Base-by-base conservation (phyloP, 1,140 invertebrate genomes). In the Anadara kagoshimensis region DNA sequence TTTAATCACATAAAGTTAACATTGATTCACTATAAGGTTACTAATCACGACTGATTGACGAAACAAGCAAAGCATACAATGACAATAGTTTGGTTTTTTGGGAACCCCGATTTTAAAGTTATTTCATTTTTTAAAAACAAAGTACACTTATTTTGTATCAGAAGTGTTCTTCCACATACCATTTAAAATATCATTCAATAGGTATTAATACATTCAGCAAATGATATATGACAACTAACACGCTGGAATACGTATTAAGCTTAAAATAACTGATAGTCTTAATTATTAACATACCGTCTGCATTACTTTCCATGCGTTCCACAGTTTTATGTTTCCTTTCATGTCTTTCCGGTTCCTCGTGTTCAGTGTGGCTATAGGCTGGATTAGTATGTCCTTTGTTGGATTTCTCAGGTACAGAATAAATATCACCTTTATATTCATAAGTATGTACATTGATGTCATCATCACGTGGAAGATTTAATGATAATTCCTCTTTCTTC, bases 381-480 rank as follows among this genome's bases (percentile, higher is more conserved):
- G 66, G 43, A 57, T 75, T 75, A 14, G 66, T 54, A 57, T 75
- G 49, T 16, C 59, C 57, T 26, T 24, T 51, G 44, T 67, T 67
- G 53, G 11, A n/a, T 16, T 45, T 20, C 14, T 62, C n/a, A 51
- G 49, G 14, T 47, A 10, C 69, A 45, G 26, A 14, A n/a, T 70
- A 16, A 36, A 47, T 36, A 36, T 64, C 14, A 53, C 73, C 73
- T n/a, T 58, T 56, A 44, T 75, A 75, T 43, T 75, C 59, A 62
- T 75, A 75, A 66, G 24, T 47, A 53, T 66, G 58, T 16, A 75
- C 56, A n/a, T 62, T 24, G 5, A 75, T 68, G 44, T 75, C 73
- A 56, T 70, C 70, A 54, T 70, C 73, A 59, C 58, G 58, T 5
- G 73, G 73, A 29, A 75, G 47, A 43, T 75, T 64, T 22, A 75